phyloP scores from a whole-genome alignment of 2,888 invertebrate species.

The Ectemnius cavifrons region DNA sequence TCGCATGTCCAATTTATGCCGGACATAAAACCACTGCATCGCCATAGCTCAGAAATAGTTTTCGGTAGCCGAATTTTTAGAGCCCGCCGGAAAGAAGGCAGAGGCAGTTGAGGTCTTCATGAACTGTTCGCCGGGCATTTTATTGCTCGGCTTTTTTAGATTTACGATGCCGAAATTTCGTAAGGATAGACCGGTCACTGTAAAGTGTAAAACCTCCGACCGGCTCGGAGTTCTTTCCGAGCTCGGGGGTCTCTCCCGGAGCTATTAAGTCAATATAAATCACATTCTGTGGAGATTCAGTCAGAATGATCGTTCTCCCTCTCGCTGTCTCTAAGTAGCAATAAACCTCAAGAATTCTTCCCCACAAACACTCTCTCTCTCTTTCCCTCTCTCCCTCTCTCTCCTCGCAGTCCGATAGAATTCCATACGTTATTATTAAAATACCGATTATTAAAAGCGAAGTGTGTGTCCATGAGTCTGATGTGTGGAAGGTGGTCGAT shows the following conservation, averaged over 20 bases:
- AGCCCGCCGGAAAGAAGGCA: slow-evolving; percentile 5
- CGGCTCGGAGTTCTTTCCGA: slow-evolving; percentile 12
- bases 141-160: slow-evolving; percentile 20
- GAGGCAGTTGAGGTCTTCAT: slow-evolving; percentile 35
- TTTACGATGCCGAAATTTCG: slow-evolving; percentile 27
- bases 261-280: slow-evolving; percentile 42
- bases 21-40: neutral
- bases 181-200: slow-evolving; percentile 44
- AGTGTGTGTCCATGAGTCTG: neutral
- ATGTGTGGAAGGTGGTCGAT: slow-evolving; percentile 1
- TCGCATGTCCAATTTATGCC: too few species aligned
- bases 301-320: neutral
- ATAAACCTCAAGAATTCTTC: neutral
- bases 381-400: too few species aligned
- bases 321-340: neutral
- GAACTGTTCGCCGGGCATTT: slow-evolving; percentile 31
- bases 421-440: too few species aligned
- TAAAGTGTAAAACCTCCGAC: slow-evolving; percentile 27
- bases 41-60: neutral
- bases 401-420: neutral
- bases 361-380: neutral
- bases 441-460: too few species aligned
- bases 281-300: slow-evolving; percentile 28
- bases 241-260: slow-evolving; percentile 15
- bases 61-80: neutral